phyloP scores from a whole-genome alignment of 1,140 invertebrate species.

The Atta cephalotes region DNA sequence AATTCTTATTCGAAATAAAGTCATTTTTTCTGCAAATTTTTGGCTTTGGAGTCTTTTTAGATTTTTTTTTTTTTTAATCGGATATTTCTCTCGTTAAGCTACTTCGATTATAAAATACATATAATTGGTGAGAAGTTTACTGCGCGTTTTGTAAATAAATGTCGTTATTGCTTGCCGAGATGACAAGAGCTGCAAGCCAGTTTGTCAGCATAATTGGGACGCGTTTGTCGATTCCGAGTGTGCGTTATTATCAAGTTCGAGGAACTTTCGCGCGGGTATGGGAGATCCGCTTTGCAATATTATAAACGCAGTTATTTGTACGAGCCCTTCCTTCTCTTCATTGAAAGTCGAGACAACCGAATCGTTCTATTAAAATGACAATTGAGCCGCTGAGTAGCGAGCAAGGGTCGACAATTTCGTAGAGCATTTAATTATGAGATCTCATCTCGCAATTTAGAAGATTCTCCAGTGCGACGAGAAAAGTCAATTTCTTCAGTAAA shows the following conservation, averaged over 20 bases:
- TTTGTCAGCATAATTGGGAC: conserved; percentile 56
- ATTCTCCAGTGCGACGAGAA: conserved; percentile 21
- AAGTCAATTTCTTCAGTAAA: conserved; percentile 40
- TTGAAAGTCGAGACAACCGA: conserved; percentile 61
- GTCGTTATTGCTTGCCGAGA: conserved; percentile 25
- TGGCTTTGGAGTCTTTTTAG: neutral
- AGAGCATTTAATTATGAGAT: conserved; percentile 57
- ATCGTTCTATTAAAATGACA: conserved; percentile 60
- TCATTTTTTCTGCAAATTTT: neutral
- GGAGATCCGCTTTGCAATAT: conserved; percentile 60
- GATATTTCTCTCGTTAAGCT: neutral
- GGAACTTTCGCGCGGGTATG: conserved; percentile 36
- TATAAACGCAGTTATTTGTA: conserved; percentile 62
- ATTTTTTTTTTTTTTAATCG: neutral
- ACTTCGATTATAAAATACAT: conserved; percentile 2
- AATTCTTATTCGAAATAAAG: too few relatives aligned
- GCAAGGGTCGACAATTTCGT: conserved; percentile 57
- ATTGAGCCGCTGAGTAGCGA: conserved; percentile 48
- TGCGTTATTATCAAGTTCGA: conserved; percentile 63
- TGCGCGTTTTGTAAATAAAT: conserved; percentile 51
- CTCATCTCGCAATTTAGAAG: conserved; percentile 52
- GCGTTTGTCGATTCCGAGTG: conserved; percentile 61
- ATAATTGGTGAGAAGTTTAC: conserved; percentile 52
- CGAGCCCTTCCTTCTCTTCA: conserved; percentile 25
- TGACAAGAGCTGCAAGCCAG: conserved; percentile 48